phyloP scores from a whole-genome alignment of 2,888 invertebrate species.

The Agriopis marginaria region DNA sequence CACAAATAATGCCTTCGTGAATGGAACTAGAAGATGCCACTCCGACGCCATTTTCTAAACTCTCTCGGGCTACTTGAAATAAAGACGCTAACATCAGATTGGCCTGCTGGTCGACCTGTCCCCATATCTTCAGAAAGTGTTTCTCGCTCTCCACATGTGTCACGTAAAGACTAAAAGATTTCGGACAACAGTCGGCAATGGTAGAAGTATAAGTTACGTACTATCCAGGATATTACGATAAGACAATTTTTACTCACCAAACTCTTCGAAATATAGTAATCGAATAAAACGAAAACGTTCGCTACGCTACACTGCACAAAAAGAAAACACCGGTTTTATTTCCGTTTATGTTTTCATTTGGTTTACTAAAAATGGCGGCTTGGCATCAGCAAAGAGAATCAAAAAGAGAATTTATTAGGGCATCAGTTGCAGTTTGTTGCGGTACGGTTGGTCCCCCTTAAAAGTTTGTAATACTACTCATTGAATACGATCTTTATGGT shows the following conservation, averaged over 20 bases:
- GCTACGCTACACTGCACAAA: constrained; percentile 48
- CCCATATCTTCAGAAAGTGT: constrained; percentile 90
- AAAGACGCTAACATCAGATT: constrained; percentile 86
- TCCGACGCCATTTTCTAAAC: constrained; percentile 77
- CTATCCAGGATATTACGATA: constrained; percentile 37
- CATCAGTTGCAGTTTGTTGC: too few species aligned
- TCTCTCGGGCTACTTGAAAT: constrained; percentile 70
- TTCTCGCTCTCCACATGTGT: constrained; percentile 90
- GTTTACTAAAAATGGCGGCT: too few species aligned
- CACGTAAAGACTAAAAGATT: constrained; percentile 82
- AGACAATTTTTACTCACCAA: constrained; percentile 61
- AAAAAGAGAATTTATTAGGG: too few species aligned
- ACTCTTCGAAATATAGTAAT: constrained; percentile 54
- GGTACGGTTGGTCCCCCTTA: too few species aligned
- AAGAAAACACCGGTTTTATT: too few species aligned
- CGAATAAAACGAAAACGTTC: constrained; percentile 58
- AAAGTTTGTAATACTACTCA: too few species aligned
- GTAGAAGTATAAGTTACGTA: constrained; percentile 20
- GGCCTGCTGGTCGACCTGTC: constrained; percentile 88
- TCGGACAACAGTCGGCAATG: constrained; percentile 56
- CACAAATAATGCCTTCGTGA: constrained; percentile 86
- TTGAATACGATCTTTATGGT: too few species aligned
- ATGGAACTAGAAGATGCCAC: constrained; percentile 79
- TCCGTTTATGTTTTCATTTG: too few species aligned
- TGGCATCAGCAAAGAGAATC: too few species aligned